A percentile compares a stretch with the other conserved stretches of the same genome.
Evolutionary conservation across 2,888 invertebrate genomes (phyloP).

Genomic region (Amphipyra tragopoginis): DNA sequence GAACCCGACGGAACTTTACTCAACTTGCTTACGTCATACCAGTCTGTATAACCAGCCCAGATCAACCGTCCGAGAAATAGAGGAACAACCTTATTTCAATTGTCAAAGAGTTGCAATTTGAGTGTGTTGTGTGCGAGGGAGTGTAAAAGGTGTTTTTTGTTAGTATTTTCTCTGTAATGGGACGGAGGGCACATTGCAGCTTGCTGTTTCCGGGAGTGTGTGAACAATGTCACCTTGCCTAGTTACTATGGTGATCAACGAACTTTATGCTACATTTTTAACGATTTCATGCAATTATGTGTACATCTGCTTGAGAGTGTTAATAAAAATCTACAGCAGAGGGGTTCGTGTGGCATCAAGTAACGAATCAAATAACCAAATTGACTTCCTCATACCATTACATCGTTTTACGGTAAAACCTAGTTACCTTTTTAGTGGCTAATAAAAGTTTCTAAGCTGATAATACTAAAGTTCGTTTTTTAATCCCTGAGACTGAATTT

Average conservation of each 20-base stretch:
- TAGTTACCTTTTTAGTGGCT: no score
- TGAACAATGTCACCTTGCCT: conserved; percentile 82
- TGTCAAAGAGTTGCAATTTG: neutral
- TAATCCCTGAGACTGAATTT: no score
- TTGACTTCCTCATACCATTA: neutral
- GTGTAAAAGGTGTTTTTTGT: conserved; percentile 1
- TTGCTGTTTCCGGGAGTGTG: conserved; percentile 83
- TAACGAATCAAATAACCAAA: neutral
- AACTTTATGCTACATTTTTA: conserved; percentile 59
- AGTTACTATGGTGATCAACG: conserved; percentile 80
- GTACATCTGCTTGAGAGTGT: conserved; percentile 51
- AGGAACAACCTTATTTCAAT: neutral
- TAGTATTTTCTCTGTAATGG: conserved; percentile 40
- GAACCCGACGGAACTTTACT: conserved; percentile 76
- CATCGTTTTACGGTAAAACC: neutral
- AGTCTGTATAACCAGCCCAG: conserved; percentile 49
- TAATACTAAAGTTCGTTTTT: no score
- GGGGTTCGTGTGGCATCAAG: conserved; percentile 1
- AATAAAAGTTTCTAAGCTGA: no score
- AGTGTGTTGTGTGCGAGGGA: neutral
- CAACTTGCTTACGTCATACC: conserved; percentile 73
- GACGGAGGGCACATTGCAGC: conserved; percentile 74
- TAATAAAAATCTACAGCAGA: conserved; percentile 22
- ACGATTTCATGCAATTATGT: conserved; percentile 56
- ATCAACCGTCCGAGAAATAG: neutral